Base-by-base conservation (phyloP, 2,113 vertebrate species). In the Anseranas semipalmata region DNA sequence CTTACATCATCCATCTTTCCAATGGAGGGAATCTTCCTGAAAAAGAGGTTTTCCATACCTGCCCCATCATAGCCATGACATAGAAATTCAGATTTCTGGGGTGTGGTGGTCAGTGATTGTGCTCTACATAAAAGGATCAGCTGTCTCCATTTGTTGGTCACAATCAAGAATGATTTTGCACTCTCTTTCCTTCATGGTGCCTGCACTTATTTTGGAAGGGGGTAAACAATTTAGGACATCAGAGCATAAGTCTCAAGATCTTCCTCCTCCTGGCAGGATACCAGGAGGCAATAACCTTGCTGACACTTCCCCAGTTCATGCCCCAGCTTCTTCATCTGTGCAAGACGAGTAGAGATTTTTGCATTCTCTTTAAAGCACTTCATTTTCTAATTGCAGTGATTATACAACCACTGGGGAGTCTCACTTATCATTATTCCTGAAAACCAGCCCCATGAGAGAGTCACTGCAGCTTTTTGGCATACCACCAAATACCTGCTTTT, bases 261-360 rank as follows among this genome's bases (percentile, higher is more conserved):
- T 74, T 75, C 3, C 45, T 87, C 52, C 48, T 73, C 25, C 48
- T 74, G 66, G 41, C 55, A 50, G n/a, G 43, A 72, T 41, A 50
- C 65, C 33, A 21, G 41, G 35, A 86, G 30, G 15, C 52, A 82
- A 15, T 4, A 33, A 25, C 18, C 13, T 33, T 52, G 32, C 39
- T 62, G 33, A 35, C 35, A n/a, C 18, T 30, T 43, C 32, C 55
- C 7, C 1, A 1, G 22, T 32, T 45, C 37, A n/a, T 4, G 1
- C 25, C 39, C n/a, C 14, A 9, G 15, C 35, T 86, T 83, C 81
- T 63, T 46, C 77, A 48, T 10, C 60, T 25, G 18, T 17, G 12
- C 74, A 67, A 56, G 2, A 1, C 12, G n/a, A 73, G 33, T 5
- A 52, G 46, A 37, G 56, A 37, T 7, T 27, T 28, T n/a, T 24